phyloP scores from a whole-genome alignment of 2,888 invertebrate species.

The Dolichomitus sp. region DNA sequence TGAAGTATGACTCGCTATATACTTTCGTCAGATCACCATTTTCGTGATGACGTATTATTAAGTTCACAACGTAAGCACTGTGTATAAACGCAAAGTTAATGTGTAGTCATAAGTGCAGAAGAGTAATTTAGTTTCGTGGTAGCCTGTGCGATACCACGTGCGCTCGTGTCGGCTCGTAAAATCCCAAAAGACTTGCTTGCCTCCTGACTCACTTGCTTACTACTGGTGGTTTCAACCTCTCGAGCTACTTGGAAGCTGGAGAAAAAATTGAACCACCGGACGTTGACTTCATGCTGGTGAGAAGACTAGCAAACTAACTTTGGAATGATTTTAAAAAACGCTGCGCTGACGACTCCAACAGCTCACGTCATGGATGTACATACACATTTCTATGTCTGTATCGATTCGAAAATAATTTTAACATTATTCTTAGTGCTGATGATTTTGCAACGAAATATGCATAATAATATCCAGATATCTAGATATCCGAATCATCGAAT shows the following conservation, averaged over 20 bases:
- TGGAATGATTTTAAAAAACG: conserved; percentile 34
- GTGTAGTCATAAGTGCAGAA: conserved; percentile 23
- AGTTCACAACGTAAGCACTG: conserved; percentile 24
- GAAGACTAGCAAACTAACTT: conserved; percentile 41
- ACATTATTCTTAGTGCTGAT: too few species aligned
- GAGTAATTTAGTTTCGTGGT: conserved; percentile 41
- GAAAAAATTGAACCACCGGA: conserved; percentile 41
- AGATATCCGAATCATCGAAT: too few species aligned
- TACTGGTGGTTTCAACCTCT: conserved; percentile 11
- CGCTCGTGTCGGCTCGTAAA: conserved; percentile 26
- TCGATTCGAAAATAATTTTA: too few species aligned
- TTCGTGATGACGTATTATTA: conserved; percentile 41
- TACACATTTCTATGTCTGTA: too few species aligned
- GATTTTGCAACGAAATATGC: too few species aligned
- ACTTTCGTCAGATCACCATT: conserved; percentile 18
- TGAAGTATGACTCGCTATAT: conserved; percentile 2
- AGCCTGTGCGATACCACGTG: conserved; percentile 31
- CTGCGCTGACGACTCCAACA: conserved; percentile 25
- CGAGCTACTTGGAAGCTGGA: conserved; percentile 1
- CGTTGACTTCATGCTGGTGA: conserved; percentile 47
- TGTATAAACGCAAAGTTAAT: conserved; percentile 6
- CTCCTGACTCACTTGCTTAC: conserved; percentile 43
- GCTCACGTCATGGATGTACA: neutral
- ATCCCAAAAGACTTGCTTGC: conserved; percentile 8
- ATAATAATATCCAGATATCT: too few species aligned